These are phyloP conservation scores for Sorex fumeus DNA, from an alignment of 2,113 vertebrate species.

Conservation along the genomic window DNA sequence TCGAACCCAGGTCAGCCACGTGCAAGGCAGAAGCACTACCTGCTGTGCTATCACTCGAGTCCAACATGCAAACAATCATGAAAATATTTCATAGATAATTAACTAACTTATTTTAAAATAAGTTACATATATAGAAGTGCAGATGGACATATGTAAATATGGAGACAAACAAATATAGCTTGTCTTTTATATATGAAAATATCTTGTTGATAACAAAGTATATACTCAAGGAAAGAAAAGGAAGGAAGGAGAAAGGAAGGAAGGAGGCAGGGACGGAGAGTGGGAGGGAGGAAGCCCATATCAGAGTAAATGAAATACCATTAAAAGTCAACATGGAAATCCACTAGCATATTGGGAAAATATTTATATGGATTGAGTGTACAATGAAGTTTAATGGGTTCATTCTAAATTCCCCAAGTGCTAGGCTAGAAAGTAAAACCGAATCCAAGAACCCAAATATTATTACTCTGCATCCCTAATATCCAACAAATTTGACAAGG, in stretches of 20 bases:
- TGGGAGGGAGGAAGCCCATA: neutral
- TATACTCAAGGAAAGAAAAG: neutral
- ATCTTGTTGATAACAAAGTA: slow-evolving; percentile 10
- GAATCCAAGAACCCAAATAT: neutral
- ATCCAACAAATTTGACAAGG: neutral
- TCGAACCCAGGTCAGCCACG: no score
- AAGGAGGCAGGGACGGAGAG: neutral
- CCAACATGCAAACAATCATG: slow-evolving; percentile 68
- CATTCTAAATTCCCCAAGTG: neutral
- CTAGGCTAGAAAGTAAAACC: neutral
- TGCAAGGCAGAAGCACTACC: no score
- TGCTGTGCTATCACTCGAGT: no score
- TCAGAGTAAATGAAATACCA: neutral
- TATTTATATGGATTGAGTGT: no score
- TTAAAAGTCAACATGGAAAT: neutral
- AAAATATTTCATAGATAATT: neutral
- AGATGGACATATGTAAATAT: neutral
- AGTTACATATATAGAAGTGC: neutral
- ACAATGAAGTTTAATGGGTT: neutral
- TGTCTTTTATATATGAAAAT: neutral
- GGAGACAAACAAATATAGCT: neutral
- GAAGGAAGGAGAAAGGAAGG: no score
- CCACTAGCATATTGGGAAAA: neutral
- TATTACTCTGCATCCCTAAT: neutral
- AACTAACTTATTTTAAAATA: neutral